These are phyloP conservation scores for Galerucella calmariensis DNA, from an alignment of 2,888 invertebrate genomes.

Conservation along the genomic window DNA sequence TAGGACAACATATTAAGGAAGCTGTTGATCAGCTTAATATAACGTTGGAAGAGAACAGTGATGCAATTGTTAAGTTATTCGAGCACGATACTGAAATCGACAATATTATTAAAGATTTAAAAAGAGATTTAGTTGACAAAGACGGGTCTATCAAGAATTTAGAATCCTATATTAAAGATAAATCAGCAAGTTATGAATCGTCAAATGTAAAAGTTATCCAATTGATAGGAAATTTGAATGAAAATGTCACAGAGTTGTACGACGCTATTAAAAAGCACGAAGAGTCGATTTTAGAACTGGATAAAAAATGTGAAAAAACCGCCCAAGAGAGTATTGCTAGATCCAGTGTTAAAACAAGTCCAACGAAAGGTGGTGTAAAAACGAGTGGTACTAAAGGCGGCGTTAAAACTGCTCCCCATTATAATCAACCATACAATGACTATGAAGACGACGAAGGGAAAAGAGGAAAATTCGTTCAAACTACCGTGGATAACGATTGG, in stretches of 20 bases:
- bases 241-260: conserved; percentile 17
- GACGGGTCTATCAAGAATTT: conserved; percentile 3
- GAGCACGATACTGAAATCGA: not conserved
- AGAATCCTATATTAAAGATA: not conserved
- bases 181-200: not conserved
- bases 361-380: conserved; percentile 17
- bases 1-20: not conserved
- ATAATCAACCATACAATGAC: conserved; percentile 1
- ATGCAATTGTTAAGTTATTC: not conserved
- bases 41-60: not conserved
- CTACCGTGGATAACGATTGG: not conserved
- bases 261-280: conserved; percentile 18
- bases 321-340: not conserved
- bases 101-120: not conserved
- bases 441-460: not conserved
- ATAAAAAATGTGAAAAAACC: conserved; percentile 13
- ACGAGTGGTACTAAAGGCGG: not conserved
- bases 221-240: not conserved
- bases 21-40: not conserved
- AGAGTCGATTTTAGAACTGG: conserved; percentile 17
- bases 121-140: conserved; percentile 2
- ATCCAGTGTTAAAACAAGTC: conserved; percentile 8
- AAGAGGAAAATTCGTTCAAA: not conserved
- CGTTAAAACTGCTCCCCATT: not conserved
- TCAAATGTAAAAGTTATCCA: not conserved